Percentiles rank a stretch among this genome's conserved stretches.
phyloP scores from a whole-genome alignment of 92 coral and sea anemone genomes.

The Siderastrea radians region DNA sequence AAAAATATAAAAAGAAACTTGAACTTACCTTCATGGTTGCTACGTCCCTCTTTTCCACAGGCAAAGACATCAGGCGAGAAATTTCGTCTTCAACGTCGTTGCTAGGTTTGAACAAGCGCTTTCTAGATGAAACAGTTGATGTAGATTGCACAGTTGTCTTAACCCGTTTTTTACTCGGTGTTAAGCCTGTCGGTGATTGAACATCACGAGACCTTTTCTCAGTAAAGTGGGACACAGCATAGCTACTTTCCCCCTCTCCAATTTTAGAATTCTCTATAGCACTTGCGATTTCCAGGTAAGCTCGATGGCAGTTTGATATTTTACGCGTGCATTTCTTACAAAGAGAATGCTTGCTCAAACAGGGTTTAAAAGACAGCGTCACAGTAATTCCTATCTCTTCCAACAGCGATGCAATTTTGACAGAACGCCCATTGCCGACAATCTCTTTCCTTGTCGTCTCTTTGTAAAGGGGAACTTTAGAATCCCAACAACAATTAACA shows the following conservation, averaged over 20 bases:
- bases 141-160: not conserved
- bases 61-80: not conserved
- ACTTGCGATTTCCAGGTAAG: not conserved
- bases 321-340: conserved; percentile 4
- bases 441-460: too few species aligned
- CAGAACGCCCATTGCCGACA: too few species aligned
- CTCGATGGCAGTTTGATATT: not conserved
- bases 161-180: not conserved
- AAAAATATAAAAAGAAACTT: too few species aligned
- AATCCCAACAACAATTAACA: too few species aligned
- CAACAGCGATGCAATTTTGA: too few species aligned
- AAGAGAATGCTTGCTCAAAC: not conserved
- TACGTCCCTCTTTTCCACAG: not conserved
- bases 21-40: not conserved
- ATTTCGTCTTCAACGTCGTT: not conserved
- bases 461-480: too few species aligned
- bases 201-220: not conserved
- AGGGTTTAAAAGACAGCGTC: not conserved
- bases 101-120: not conserved
- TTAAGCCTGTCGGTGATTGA: not conserved
- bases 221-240: not conserved
- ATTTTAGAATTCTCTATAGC: not conserved
- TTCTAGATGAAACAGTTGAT: not conserved
- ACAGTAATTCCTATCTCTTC: not conserved
- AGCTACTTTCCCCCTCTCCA: not conserved